Base-by-base conservation (phyloP, 2,113 vertebrate genomes). In the Colossoma macropomum region DNA sequence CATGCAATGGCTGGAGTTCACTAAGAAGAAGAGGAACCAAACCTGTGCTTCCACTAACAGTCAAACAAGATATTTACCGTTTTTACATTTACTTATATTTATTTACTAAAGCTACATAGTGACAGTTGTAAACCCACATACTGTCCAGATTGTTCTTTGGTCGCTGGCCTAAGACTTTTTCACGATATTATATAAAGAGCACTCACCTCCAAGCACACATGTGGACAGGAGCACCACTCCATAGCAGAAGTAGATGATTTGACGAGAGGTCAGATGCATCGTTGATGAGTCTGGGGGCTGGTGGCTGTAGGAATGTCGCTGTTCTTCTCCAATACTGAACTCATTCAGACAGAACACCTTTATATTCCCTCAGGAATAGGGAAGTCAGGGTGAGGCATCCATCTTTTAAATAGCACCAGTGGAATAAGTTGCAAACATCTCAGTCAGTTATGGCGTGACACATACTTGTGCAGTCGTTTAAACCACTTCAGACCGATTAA, bases 171-270 rank as follows among this genome's bases (percentile, higher is more conserved):
- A 7, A 38, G 3, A 7, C 3, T 38, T 38, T 38, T 38, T 3
- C 21, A 10, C 13, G 27, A 11, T 65, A 30, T 2, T 2, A 66
- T 15, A 19, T 59, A n/a, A 59, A 79, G 41, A 56, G 54, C 17
- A 85, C 76, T 80, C 68, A 85, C 82, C 76, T 82, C 75, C 79
- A 28, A 70, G 52, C 23, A 75, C 77, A 3, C 68, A 83, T 30
- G 19, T 45, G 50, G 8, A 73, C 15, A 82, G 23, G 41, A 83
- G 4, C 17, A 13, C 38, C 23, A 54, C 25, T n/a, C 73, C 32
- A n/a, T 19, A 77, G 59, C 12, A 66, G 7, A 82, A 21, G 27
- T 25, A 65, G 23, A 71, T 4, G 2, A 70, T 13, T 59, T 60
- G 50, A 1, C 38, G 65, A 62, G 32, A 38, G n/a, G 48, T 71